Conservation (phyloP, 1,140 invertebrate genomes). For the Drosophila nasuta region DNA sequence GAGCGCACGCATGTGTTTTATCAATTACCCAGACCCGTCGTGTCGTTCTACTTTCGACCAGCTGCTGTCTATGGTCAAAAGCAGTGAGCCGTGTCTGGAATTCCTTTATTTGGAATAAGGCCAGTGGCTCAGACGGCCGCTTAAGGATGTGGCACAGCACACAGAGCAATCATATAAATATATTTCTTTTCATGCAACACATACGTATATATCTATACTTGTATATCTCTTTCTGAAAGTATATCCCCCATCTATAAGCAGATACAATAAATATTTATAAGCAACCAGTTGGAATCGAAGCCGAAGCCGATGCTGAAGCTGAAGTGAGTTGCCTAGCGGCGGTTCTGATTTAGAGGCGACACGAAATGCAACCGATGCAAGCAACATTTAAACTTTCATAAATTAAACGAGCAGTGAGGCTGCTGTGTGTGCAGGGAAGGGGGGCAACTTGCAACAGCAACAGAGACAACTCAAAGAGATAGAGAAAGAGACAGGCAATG, state of each 20-base stretch:
- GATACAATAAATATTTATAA: constrained; percentile 78
- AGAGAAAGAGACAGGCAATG: constrained; percentile 44
- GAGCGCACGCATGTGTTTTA: constrained; percentile 50
- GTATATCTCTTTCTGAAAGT: constrained; percentile 16
- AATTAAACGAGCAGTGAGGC: constrained; percentile 58
- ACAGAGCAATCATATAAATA: constrained; percentile 9
- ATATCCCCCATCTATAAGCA: constrained; percentile 46
- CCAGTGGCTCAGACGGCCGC: constrained; percentile 65
- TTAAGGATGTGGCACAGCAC: constrained; percentile 66
- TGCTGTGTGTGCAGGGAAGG: background rate
- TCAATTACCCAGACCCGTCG: constrained; percentile 50
- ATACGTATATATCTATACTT: background rate
- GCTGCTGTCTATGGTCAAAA: constrained; percentile 49
- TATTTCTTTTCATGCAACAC: background rate
- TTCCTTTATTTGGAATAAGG: constrained; percentile 67
- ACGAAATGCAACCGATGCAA: constrained; percentile 65
- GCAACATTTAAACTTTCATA: constrained; percentile 79
- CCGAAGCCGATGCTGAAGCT: constrained; percentile 4
- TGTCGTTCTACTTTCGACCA: constrained; percentile 64
- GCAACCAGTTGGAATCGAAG: constrained; percentile 63
- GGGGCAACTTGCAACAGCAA: constrained; percentile 13
- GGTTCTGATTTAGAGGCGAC: constrained; percentile 76
- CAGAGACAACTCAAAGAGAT: constrained; percentile 16
- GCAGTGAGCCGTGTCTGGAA: constrained; percentile 42
- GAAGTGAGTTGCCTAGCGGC: constrained; percentile 62